Evolutionary conservation across 2,113 vertebrate genomes (phyloP).

Genomic region (Callipepla squamata): DNA sequence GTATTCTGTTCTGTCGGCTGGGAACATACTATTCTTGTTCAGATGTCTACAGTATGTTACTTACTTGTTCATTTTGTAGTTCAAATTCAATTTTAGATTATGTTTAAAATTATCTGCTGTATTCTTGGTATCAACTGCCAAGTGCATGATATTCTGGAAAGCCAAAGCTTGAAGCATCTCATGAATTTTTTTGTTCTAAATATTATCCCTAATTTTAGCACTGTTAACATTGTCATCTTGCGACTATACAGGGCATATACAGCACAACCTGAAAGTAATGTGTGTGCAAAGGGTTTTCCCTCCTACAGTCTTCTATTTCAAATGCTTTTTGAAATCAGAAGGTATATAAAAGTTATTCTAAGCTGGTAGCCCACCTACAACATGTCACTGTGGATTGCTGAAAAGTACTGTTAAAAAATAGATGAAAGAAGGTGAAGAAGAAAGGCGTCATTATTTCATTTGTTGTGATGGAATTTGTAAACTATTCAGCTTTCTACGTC

Average conservation of each 20-base stretch:
- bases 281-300: conserved; percentile 72
- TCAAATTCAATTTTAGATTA: conserved; percentile 47
- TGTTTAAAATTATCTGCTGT: conserved; percentile 46
- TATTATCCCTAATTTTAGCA: conserved; percentile 61
- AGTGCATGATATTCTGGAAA: conserved; percentile 55
- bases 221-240: conserved; percentile 40
- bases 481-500: conserved; percentile 1
- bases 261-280: conserved; percentile 73
- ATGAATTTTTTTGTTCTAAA: neutral
- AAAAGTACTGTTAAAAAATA: conserved; percentile 31
- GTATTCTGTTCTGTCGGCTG: neutral
- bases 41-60: conserved; percentile 7
- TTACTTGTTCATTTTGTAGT: conserved; percentile 50
- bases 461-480: conserved; percentile 55
- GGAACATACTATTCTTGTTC: conserved; percentile 27
- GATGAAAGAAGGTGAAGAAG: conserved; percentile 5
- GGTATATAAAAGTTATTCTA: conserved; percentile 60
- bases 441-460: conserved; percentile 18
- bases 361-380: conserved; percentile 58
- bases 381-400: conserved; percentile 53
- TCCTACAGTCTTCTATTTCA: conserved; percentile 78
- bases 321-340: conserved; percentile 60
- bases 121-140: conserved; percentile 41
- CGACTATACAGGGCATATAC: conserved; percentile 64
- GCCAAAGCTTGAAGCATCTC: conserved; percentile 13